These are phyloP conservation scores for Heliconius charithonia DNA, from an alignment of 2,888 invertebrate genomes.

Conservation along the genomic window DNA sequence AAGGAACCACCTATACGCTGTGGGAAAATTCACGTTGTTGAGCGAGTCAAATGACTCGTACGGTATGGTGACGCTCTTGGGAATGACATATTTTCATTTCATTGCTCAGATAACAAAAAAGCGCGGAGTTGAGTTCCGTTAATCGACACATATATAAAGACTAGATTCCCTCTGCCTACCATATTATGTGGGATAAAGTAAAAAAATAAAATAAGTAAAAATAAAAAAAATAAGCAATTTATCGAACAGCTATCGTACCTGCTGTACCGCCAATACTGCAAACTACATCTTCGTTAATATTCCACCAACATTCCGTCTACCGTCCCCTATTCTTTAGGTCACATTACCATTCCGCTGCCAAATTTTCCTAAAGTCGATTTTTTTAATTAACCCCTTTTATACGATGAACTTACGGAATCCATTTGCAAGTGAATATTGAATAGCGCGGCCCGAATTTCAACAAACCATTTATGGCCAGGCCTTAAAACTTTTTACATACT, in stretches of 20 bases:
- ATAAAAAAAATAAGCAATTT: too few species aligned
- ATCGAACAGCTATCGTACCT: background rate
- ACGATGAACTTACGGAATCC: constrained; percentile 34
- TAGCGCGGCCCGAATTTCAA: constrained; percentile 24
- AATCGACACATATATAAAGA: too few species aligned
- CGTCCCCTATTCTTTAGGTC: constrained; percentile 8
- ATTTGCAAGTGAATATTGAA: constrained; percentile 38
- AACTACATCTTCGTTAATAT: background rate
- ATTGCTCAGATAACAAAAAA: too few species aligned
- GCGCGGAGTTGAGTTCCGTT: too few species aligned
- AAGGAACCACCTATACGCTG: too few species aligned
- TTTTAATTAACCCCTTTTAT: constrained; percentile 40
- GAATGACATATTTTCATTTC: too few species aligned
- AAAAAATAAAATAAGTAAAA: too few species aligned
- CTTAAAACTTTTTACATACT: constrained; percentile 26
- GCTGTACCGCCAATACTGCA: background rate
- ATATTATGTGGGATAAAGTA: too few species aligned
- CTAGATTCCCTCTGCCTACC: too few species aligned
- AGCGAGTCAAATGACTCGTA: too few species aligned
- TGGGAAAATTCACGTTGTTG: too few species aligned
- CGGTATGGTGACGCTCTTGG: too few species aligned
- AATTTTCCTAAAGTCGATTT: constrained; percentile 22
- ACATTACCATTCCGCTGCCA: constrained; percentile 16
- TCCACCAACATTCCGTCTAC: constrained; percentile 6
- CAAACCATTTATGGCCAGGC: constrained; percentile 28